Conservation (phyloP, 2,113 vertebrate genomes). For the Strix aluco region DNA sequence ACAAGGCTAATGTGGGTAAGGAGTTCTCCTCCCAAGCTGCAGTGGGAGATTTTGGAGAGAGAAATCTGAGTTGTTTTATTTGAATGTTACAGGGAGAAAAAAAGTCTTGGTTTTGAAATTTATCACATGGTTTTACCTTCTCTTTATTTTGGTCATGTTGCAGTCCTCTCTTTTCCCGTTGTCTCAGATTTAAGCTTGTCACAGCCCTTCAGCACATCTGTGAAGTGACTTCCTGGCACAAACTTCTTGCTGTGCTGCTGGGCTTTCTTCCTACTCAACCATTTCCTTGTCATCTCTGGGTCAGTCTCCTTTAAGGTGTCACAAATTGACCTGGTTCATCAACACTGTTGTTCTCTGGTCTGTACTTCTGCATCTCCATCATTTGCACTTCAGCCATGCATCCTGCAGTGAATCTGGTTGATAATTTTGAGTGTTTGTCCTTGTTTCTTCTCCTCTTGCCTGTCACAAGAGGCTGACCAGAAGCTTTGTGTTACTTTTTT, state of each 20-base stretch:
- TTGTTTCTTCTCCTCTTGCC: neutral
- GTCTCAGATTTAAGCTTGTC: neutral
- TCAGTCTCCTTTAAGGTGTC: fast-evolving
- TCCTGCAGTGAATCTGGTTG: neutral
- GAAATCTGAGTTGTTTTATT: neutral
- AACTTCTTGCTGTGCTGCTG: neutral
- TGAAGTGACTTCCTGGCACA: neutral
- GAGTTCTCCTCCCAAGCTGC: neutral
- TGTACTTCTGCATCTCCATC: neutral
- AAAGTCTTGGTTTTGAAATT: neutral
- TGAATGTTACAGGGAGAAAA: neutral
- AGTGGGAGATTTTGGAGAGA: neutral
- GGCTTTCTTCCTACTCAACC: neutral
- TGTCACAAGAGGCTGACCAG: neutral
- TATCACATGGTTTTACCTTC: neutral
- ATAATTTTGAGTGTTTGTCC: neutral
- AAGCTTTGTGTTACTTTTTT: neutral
- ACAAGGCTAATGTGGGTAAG: neutral
- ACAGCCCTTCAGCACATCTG: neutral
- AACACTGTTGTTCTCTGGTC: neutral
- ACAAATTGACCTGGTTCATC: neutral
- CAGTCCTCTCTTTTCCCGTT: neutral
- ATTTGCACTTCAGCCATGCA: neutral
- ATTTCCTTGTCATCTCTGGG: neutral
- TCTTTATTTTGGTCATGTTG: neutral